These are phyloP conservation scores for Puma concolor DNA, from an alignment of 2,113 vertebrate species.

Conservation along the genomic window DNA sequence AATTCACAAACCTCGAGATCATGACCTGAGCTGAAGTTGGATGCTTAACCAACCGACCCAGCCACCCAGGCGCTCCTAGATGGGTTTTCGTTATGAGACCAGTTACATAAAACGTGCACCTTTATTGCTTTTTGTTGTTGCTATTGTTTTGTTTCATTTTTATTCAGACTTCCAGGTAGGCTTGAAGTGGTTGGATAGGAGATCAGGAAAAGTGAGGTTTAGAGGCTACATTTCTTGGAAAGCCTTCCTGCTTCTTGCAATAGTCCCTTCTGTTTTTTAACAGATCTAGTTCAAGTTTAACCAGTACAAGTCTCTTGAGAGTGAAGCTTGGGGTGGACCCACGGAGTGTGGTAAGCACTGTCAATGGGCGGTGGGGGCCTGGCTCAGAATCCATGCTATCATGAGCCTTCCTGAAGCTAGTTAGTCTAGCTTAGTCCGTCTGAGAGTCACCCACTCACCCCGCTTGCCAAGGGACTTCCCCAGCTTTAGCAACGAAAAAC, in stretches of 20 bases:
- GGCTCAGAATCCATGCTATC: not conserved
- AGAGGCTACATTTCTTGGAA: not conserved
- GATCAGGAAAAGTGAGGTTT: not conserved
- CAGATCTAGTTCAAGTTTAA: not conserved
- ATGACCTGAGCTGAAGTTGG: too few relatives aligned
- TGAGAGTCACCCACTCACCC: not conserved
- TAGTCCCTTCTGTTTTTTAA: not conserved
- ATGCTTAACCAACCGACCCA: too few relatives aligned
- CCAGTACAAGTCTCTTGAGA: not conserved
- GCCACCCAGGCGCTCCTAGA: not conserved
- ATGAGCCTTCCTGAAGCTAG: not conserved
- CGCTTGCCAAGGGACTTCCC: not conserved
- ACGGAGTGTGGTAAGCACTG: fast-evolving
- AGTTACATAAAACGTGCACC: not conserved
- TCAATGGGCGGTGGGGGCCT: too few relatives aligned
- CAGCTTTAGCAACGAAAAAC: not conserved
- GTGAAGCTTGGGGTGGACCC: not conserved
- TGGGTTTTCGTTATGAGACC: not conserved
- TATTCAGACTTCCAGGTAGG: not conserved
- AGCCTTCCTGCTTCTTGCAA: not conserved
- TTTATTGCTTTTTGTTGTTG: not conserved
- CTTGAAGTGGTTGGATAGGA: not conserved
- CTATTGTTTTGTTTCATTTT: not conserved
- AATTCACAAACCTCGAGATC: too few relatives aligned
- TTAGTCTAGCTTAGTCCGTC: not conserved